Conservation (phyloP, 2,888 invertebrate species). For the Caenorhabditis zanzibari region DNA sequence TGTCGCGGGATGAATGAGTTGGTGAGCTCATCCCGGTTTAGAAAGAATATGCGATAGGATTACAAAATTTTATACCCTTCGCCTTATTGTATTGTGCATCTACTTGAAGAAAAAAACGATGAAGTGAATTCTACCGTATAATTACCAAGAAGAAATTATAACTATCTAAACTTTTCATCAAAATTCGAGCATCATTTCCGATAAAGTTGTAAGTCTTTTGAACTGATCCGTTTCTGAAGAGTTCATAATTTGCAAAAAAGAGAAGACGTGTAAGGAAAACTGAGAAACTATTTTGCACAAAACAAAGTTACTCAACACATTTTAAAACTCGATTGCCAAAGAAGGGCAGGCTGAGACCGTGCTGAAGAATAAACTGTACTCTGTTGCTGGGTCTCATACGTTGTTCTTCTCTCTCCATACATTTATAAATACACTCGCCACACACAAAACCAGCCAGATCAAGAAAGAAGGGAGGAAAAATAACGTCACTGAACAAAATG, state of each 20-base stretch:
- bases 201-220: too few species aligned
- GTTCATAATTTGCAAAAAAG: too few species aligned
- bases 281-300: background rate
- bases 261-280: too few species aligned
- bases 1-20: background rate
- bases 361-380: slow-evolving; percentile 39
- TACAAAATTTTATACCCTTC: slow-evolving; percentile 1
- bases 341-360: slow-evolving; percentile 25
- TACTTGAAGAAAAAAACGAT: background rate
- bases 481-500: slow-evolving; percentile 30
- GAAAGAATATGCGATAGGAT: background rate
- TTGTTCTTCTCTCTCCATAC: background rate
- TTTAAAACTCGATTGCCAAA: slow-evolving; percentile 32
- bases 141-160: too few species aligned
- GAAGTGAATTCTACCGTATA: background rate
- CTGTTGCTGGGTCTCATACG: background rate
- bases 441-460: slow-evolving; percentile 53
- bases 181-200: too few species aligned
- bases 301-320: slow-evolving; percentile 11
- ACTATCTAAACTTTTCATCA: too few species aligned
- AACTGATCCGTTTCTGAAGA: too few species aligned
- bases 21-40: slow-evolving; percentile 6
- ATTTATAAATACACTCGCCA: background rate
- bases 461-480: slow-evolving; percentile 19
- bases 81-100: background rate